phyloP scores from a whole-genome alignment of 2,888 invertebrate genomes.

The Netelia virgata region DNA sequence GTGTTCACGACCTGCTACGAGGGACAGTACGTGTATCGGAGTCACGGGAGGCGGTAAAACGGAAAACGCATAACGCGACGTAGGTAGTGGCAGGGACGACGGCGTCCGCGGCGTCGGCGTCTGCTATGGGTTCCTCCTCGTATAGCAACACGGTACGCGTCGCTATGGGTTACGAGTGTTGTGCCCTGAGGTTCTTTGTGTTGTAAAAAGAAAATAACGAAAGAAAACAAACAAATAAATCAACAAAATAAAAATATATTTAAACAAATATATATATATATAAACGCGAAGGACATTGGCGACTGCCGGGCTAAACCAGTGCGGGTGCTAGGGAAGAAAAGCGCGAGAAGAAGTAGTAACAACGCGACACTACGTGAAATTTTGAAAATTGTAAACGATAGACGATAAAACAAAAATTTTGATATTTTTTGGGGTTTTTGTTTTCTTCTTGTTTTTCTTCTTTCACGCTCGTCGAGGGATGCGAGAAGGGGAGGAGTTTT shows the following conservation, averaged over 20 bases:
- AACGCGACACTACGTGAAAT: not conserved
- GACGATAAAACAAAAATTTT: constrained; percentile 5
- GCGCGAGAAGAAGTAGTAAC: too few species aligned
- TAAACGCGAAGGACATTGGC: not conserved
- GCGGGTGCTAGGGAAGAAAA: too few species aligned
- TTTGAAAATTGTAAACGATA: not conserved
- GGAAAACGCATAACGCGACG: constrained; percentile 24
- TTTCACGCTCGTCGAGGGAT: constrained; percentile 23
- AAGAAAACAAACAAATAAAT: not conserved
- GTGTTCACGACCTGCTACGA: constrained; percentile 26
- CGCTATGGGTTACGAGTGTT: constrained; percentile 71
- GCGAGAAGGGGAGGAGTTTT: constrained; percentile 42
- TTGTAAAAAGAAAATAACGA: constrained; percentile 7
- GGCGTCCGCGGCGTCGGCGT: not conserved
- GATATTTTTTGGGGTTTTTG: not conserved
- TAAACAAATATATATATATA: not conserved
- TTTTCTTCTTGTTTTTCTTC: not conserved
- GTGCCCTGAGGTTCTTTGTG: constrained; percentile 53
- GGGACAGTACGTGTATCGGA: constrained; percentile 11
- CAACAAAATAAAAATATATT: not conserved
- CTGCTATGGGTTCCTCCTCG: not conserved
- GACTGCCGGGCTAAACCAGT: too few species aligned
- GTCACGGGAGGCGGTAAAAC: constrained; percentile 20
- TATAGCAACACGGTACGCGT: constrained; percentile 47
- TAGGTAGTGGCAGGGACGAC: not conserved